These are phyloP conservation scores for Semicossyphus pulcher DNA, from an alignment of 2,113 vertebrate species.

Conservation along the genomic window DNA sequence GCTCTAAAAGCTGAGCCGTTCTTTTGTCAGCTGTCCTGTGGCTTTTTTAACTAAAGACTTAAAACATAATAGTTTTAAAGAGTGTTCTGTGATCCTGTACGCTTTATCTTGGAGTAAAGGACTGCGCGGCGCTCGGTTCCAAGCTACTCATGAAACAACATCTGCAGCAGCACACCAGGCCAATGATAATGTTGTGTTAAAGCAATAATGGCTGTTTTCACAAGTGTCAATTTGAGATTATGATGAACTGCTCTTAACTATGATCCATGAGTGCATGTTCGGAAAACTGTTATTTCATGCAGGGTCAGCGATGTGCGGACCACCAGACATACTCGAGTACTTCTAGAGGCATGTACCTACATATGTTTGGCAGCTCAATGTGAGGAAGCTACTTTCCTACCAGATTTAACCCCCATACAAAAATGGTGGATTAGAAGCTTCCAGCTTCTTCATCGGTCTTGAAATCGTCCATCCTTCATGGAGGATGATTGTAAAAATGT, in stretches of 20 bases:
- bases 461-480: conserved; percentile 42
- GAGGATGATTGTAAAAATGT: conserved; percentile 52
- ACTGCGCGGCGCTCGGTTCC: conserved; percentile 27
- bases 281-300: conserved; percentile 47
- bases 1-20: conserved; percentile 4
- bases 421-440: conserved; percentile 52
- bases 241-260: conserved; percentile 41
- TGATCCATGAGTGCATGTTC: conserved; percentile 29
- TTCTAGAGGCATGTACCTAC: conserved; percentile 7
- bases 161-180: conserved; percentile 51
- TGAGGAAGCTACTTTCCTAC: conserved; percentile 47
- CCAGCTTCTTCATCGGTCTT: conserved; percentile 34
- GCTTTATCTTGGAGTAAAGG: neutral
- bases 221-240: conserved; percentile 54
- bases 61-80: conserved; percentile 14
- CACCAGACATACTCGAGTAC: conserved; percentile 37
- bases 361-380: conserved; percentile 39
- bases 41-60: conserved; percentile 4
- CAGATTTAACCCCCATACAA: conserved; percentile 43
- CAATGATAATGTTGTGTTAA: conserved; percentile 68
- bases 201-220: conserved; percentile 59
- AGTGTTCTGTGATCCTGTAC: neutral
- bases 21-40: neutral
- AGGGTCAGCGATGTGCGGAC: conserved; percentile 36
- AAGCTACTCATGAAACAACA: conserved; percentile 53